These are phyloP conservation scores for Amblyopsis rosae DNA, from an alignment of 2,113 vertebrate genomes.

Conservation along the genomic window DNA sequence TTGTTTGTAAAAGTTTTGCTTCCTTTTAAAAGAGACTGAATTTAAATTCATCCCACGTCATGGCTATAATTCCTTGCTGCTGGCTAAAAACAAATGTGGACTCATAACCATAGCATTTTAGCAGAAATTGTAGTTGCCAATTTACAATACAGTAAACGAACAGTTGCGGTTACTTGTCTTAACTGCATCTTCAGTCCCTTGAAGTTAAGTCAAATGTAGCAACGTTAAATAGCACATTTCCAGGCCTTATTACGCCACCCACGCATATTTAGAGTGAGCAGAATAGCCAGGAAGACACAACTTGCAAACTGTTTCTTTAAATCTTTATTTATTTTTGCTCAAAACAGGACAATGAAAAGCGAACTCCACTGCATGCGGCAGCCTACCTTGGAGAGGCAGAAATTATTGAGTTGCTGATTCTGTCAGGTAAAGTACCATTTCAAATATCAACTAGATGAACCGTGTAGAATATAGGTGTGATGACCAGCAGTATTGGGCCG, in stretches of 20 bases:
- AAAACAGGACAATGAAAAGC: slow-evolving; percentile 95
- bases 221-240: too few species aligned
- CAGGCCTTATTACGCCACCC: too few species aligned
- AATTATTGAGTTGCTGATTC: slow-evolving; percentile 98
- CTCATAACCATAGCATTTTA: neutral
- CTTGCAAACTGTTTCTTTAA: slow-evolving; percentile 11
- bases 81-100: neutral
- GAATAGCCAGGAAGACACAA: neutral
- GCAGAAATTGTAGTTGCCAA: neutral
- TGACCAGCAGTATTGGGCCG: neutral
- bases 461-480: neutral
- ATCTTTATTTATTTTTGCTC: slow-evolving; percentile 42
- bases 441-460: neutral
- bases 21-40: slow-evolving; percentile 15
- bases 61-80: neutral
- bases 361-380: slow-evolving; percentile 97
- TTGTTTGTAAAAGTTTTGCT: slow-evolving; percentile 24
- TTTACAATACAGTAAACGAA: too few species aligned
- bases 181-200: too few species aligned
- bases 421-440: slow-evolving; percentile 85
- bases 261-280: too few species aligned
- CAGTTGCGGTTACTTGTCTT: too few species aligned
- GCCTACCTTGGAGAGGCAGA: slow-evolving; percentile 97
- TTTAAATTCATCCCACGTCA: slow-evolving; percentile 8
- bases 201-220: too few species aligned